Percentiles rank a stretch among this genome's conserved stretches.
Conservation (phyloP, 1,140 invertebrate genomes). For the Listronotus bonariensis region DNA sequence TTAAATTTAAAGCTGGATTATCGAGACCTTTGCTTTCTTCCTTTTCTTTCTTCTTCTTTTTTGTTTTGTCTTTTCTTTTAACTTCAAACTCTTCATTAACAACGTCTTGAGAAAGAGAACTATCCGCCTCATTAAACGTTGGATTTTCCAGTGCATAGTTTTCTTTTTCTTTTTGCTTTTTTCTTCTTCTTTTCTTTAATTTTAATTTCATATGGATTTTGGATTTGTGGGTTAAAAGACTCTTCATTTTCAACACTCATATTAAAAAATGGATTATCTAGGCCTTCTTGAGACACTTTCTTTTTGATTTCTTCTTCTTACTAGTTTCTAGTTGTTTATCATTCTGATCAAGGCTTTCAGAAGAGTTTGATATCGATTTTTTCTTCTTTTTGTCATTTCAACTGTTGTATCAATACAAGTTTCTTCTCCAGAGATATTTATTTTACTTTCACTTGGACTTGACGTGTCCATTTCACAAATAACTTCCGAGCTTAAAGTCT, state of each 20-base stretch:
- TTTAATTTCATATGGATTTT: constrained; percentile 36
- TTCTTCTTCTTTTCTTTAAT: constrained; percentile 34
- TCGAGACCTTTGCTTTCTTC: constrained; percentile 49
- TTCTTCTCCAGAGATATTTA: constrained; percentile 19
- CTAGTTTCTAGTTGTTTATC: constrained; percentile 14
- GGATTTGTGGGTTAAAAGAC: constrained; percentile 5
- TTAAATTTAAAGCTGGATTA: constrained; percentile 41
- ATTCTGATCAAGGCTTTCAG: constrained; percentile 5
- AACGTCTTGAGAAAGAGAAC: constrained; percentile 4
- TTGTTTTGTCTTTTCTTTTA: constrained; percentile 34
- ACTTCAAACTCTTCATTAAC: constrained; percentile 29
- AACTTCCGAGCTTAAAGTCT: constrained; percentile 5
- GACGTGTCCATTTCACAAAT: constrained; percentile 27
- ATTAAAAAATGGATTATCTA: constrained; percentile 35
- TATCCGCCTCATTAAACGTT: constrained; percentile 28
- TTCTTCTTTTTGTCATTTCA: constrained; percentile 26
- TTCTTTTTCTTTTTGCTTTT: constrained; percentile 16
- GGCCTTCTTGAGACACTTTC: constrained; percentile 10
- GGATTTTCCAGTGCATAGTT: constrained; percentile 40
- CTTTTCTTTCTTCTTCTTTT: constrained; percentile 39
- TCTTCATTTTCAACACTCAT: constrained; percentile 15
- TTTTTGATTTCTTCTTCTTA: constrained; percentile 35
- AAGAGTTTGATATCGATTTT: constrained; percentile 1
- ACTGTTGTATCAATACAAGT: not conserved
- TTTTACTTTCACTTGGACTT: not conserved